phyloP scores from a whole-genome alignment of 2,797 vertebrate genomes.

The Rhynchotus rufescens region DNA sequence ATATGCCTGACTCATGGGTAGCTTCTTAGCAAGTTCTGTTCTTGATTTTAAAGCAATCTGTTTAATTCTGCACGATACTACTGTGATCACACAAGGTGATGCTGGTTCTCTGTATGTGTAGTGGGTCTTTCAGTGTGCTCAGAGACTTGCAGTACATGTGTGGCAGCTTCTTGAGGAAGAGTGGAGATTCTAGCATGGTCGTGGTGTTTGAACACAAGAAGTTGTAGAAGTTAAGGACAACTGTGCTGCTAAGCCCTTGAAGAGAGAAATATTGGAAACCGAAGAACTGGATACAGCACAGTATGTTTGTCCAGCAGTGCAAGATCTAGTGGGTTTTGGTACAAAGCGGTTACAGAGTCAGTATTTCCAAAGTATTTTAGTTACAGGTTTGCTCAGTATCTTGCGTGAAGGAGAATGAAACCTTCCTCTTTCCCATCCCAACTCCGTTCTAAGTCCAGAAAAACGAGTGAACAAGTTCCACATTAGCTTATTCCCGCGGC shows the following conservation, averaged over 20 bases:
- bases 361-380: neutral
- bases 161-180: neutral
- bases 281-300: neutral
- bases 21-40: neutral
- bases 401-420: neutral
- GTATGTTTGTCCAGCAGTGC: neutral
- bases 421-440: too few relatives aligned
- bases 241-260: accelerated
- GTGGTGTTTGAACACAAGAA: neutral
- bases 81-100: neutral
- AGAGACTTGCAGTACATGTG: accelerated
- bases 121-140: neutral
- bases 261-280: neutral
- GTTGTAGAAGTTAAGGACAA: neutral
- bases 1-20: neutral
- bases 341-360: too few relatives aligned
- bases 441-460: neutral
- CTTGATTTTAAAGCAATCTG: neutral
- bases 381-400: neutral
- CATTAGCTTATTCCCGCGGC: neutral
- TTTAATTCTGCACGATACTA: neutral
- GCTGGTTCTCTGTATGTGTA: neutral
- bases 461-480: neutral
- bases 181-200: accelerated
- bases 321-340: neutral